These are phyloP conservation scores for Heliconius congener DNA, from an alignment of 1,140 invertebrate genomes.

Conservation along the genomic window DNA sequence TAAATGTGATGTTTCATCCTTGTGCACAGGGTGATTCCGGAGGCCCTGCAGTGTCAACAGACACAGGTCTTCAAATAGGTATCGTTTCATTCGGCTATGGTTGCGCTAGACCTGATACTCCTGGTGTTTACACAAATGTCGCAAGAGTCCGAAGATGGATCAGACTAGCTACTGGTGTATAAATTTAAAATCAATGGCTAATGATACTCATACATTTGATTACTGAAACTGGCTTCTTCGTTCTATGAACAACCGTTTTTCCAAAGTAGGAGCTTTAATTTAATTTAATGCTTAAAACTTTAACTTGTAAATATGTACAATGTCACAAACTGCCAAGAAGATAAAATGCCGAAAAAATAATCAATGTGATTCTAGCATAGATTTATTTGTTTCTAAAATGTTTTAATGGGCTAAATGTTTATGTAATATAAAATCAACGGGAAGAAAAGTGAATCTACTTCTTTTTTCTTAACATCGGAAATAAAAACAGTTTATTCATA, in stretches of 20 bases:
- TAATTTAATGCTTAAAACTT: too few species aligned
- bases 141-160: slow-evolving; percentile 35
- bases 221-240: not conserved
- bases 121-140: slow-evolving; percentile 52
- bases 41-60: slow-evolving; percentile 45
- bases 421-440: too few species aligned
- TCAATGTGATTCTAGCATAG: too few species aligned
- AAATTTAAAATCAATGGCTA: not conserved
- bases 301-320: too few species aligned
- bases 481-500: too few species aligned
- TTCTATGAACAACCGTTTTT: not conserved
- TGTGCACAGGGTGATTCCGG: slow-evolving; percentile 55
- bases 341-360: too few species aligned
- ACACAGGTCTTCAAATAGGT: slow-evolving; percentile 38
- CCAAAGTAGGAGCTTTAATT: not conserved
- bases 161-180: not conserved
- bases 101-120: slow-evolving; percentile 47
- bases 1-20: not conserved
- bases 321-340: too few species aligned
- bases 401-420: too few species aligned
- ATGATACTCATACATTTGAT: not conserved
- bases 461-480: too few species aligned
- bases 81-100: slow-evolving; percentile 51
- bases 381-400: too few species aligned
- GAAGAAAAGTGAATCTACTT: too few species aligned